phyloP scores from a whole-genome alignment of 2,797 vertebrate species.

The Poecile montanus region DNA sequence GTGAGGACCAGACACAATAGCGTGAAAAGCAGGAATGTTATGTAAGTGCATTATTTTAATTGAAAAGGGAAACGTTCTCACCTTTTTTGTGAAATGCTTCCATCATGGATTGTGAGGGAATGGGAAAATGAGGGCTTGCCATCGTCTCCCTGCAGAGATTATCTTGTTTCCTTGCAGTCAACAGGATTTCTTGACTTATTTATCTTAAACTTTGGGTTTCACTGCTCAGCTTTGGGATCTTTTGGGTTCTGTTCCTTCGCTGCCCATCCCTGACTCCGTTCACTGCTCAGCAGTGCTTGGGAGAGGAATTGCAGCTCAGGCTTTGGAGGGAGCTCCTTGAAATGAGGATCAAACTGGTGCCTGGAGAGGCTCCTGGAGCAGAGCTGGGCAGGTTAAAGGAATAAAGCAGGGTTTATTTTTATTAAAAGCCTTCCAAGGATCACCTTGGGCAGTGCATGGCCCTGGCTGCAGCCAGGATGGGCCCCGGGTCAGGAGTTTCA shows the following conservation, averaged over 20 bases:
- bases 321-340: not conserved
- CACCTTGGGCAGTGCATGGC: too few relatives aligned
- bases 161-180: not conserved
- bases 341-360: not conserved
- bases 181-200: not conserved
- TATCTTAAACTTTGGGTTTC: not conserved
- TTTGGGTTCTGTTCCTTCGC: not conserved
- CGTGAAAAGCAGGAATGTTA: not conserved
- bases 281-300: not conserved
- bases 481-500: too few relatives aligned
- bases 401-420: too few relatives aligned
- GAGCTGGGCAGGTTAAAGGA: too few relatives aligned
- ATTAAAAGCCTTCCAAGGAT: too few relatives aligned
- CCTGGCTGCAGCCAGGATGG: too few relatives aligned
- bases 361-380: too few relatives aligned
- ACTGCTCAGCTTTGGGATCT: not conserved
- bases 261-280: not conserved
- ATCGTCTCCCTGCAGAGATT: not conserved
- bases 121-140: not conserved
- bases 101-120: not conserved
- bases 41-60: constrained; percentile 4
- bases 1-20: not conserved
- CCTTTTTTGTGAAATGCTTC: not conserved
- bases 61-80: not conserved
- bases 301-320: not conserved